phyloP scores from a whole-genome alignment of 2,888 invertebrate species.

The Bombylius major region DNA sequence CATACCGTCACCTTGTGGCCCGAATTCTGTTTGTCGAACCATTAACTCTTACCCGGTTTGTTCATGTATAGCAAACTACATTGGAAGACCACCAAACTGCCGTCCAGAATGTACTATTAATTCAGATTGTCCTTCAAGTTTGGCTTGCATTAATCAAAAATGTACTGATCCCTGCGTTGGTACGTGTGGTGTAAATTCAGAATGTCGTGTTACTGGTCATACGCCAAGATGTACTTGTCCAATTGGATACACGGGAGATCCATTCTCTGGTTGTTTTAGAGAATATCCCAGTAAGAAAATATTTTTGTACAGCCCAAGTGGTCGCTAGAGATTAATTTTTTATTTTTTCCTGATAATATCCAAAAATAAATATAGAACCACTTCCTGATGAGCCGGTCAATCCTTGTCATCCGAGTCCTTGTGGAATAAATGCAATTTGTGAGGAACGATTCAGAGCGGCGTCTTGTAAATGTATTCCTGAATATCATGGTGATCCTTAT shows the following conservation, averaged over 20 bases:
- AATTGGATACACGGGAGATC: conserved; percentile 47
- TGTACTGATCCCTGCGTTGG: conserved; percentile 51
- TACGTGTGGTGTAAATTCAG: conserved; percentile 53
- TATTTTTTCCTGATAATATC: background rate
- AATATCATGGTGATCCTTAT: conserved; percentile 52
- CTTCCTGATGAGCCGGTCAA: conserved; percentile 30
- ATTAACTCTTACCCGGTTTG: conserved; percentile 40
- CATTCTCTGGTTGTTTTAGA: conserved; percentile 43
- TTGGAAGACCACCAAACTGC: conserved; percentile 50
- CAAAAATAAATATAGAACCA: background rate
- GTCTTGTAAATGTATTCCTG: conserved; percentile 49
- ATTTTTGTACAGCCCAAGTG: background rate
- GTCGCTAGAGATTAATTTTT: background rate
- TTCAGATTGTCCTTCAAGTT: conserved; percentile 40
- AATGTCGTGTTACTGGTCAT: conserved; percentile 46
- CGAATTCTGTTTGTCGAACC: conserved; percentile 46
- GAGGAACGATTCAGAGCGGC: conserved; percentile 50
- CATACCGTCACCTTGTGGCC: conserved; percentile 50
- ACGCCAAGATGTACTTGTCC: conserved; percentile 41
- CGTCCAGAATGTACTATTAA: conserved; percentile 51
- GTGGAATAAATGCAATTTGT: conserved; percentile 54
- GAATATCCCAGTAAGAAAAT: conserved; percentile 37
- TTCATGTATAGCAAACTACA: conserved; percentile 45
- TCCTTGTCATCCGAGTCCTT: conserved; percentile 53
- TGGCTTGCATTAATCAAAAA: conserved; percentile 40